Percentiles rank a stretch among this genome's conserved stretches.
phyloP scores from a whole-genome alignment of 2,888 invertebrate species.

The Muscina levida region DNA sequence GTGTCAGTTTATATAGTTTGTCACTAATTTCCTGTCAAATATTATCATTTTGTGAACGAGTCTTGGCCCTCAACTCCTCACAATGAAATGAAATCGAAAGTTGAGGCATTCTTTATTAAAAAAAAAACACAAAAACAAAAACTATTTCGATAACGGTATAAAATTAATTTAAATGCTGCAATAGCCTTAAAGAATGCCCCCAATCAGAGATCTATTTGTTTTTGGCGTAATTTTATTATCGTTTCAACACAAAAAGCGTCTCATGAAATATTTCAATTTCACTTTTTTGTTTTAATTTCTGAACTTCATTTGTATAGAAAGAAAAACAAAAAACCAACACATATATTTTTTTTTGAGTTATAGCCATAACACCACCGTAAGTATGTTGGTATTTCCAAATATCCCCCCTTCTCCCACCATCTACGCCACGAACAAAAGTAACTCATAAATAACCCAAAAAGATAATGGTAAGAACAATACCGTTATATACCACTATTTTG shows the following conservation, averaged over 20 bases:
- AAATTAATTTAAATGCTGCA: constrained; percentile 4
- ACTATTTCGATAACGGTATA: constrained; percentile 18
- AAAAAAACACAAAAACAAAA: too few species aligned
- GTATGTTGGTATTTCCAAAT: constrained; percentile 4
- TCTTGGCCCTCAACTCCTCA: too few species aligned
- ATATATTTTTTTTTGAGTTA: too few species aligned
- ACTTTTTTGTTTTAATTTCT: constrained; percentile 18
- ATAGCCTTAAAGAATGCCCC: constrained; percentile 8
- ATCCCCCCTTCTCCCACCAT: too few species aligned
- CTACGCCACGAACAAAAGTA: constrained; percentile 16
- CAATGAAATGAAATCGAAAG: constrained; percentile 10
- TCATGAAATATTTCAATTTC: constrained; percentile 2
- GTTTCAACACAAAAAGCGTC: neutral
- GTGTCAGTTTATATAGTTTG: too few species aligned
- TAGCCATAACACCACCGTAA: neutral
- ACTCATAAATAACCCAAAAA: constrained; percentile 17
- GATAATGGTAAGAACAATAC: constrained; percentile 25
- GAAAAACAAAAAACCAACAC: neutral
- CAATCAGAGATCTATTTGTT: neutral
- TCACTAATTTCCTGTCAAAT: too few species aligned
- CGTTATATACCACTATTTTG: constrained; percentile 6
- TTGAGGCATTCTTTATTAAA: too few species aligned
- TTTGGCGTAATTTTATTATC: neutral
- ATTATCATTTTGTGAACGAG: too few species aligned
- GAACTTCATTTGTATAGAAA: neutral